A percentile compares a stretch with the other conserved stretches of the same genome.
Evolutionary conservation across 2,888 invertebrate species (phyloP).

Genomic region (Pterostichus niger): DNA sequence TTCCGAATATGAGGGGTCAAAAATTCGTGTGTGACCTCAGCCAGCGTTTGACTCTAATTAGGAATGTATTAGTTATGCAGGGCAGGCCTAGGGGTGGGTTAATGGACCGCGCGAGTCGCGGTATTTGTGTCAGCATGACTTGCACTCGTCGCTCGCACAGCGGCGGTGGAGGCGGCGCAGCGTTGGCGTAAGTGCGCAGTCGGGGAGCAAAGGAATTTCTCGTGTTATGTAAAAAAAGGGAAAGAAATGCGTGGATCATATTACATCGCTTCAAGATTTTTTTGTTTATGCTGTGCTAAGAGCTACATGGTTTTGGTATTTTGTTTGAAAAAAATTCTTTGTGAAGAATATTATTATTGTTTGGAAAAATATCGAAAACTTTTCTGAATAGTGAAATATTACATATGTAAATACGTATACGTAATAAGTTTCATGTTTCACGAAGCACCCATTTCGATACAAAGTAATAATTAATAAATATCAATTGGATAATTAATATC

Average conservation of each 20-base stretch:
- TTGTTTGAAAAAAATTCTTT: not conserved
- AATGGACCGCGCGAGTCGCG: constrained; percentile 48
- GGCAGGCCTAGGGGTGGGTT: constrained; percentile 50
- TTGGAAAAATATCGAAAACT: too few relatives aligned
- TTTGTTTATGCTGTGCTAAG: constrained; percentile 40
- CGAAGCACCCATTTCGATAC: too few relatives aligned
- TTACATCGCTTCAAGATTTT: constrained; percentile 34
- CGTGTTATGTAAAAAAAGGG: constrained; percentile 62
- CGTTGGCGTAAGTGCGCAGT: constrained; percentile 35
- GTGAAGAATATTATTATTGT: not conserved
- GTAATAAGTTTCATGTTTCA: too few relatives aligned
- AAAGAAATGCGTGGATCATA: constrained; percentile 33
- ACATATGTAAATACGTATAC: too few relatives aligned
- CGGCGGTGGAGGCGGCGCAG: constrained; percentile 13
- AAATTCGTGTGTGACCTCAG: constrained; percentile 38
- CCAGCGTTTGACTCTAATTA: constrained; percentile 11
- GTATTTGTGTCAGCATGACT: constrained; percentile 65
- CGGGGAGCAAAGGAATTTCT: constrained; percentile 63
- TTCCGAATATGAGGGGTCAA: constrained; percentile 30
- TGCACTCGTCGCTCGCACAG: constrained; percentile 36
- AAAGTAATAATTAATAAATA: too few relatives aligned
- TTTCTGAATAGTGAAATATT: too few relatives aligned
- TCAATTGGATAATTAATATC: too few relatives aligned
- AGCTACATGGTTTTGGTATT: constrained; percentile 40
- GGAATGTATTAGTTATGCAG: constrained; percentile 51